Evolutionary conservation across 2,797 vertebrate species (phyloP).

Genomic region (Erethizon dorsatum): DNA sequence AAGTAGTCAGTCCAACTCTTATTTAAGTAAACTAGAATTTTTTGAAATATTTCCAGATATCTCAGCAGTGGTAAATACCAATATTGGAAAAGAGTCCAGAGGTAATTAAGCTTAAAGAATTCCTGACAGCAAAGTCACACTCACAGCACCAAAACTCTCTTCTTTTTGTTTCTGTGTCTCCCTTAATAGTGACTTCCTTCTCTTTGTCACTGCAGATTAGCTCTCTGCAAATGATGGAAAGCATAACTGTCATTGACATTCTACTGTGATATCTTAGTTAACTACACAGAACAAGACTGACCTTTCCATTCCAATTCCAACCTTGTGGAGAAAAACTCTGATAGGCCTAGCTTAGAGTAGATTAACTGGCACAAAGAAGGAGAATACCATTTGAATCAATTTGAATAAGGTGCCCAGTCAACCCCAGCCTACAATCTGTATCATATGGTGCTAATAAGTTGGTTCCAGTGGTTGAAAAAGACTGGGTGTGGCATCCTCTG

Average conservation of each 20-base stretch:
- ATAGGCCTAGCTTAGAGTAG: neutral
- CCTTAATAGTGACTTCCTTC: neutral
- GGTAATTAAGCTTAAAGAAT: neutral
- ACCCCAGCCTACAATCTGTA: neutral
- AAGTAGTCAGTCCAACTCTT: slow-evolving; percentile 7
- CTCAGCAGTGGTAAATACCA: slow-evolving; percentile 41
- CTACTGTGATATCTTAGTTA: slow-evolving; percentile 4
- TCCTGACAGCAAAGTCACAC: neutral
- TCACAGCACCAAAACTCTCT: neutral
- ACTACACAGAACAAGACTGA: neutral
- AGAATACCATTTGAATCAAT: slow-evolving; percentile 28
- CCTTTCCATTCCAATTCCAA: neutral
- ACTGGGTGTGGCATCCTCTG: neutral
- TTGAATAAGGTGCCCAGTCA: neutral
- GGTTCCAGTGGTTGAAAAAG: neutral
- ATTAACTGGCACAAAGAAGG: neutral
- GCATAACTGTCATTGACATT: neutral
- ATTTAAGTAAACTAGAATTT: slow-evolving; percentile 37
- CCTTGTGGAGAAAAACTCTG: neutral
- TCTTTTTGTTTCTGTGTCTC: neutral
- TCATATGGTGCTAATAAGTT: neutral
- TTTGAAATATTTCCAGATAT: neutral
- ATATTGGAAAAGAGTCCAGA: neutral
- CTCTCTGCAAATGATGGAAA: slow-evolving; percentile 9
- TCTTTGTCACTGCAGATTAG: neutral